A percentile compares a stretch with the other conserved stretches of the same genome.
These are phyloP conservation scores for roundworm (Caenorhabditis elegans) DNA, from an alignment of 1,140 invertebrate genomes.

Conservation along the genomic window DNA sequence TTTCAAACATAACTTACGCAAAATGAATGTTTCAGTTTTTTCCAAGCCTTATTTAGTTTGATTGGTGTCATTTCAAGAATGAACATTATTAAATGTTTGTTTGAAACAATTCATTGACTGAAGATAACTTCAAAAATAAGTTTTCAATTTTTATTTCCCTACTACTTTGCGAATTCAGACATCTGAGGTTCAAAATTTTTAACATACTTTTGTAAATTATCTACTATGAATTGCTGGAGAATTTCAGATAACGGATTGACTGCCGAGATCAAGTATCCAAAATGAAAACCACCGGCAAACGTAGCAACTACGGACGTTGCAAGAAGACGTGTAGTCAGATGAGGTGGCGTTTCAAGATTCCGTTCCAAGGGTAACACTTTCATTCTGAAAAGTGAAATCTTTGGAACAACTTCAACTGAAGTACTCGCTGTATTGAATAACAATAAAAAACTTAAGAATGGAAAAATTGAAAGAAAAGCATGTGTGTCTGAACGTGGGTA, in stretches of 20 bases:
- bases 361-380: neutral
- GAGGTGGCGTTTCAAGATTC: neutral
- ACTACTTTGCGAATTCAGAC: too few relatives aligned
- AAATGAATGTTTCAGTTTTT: too few relatives aligned
- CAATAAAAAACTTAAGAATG: neutral
- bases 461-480: neutral
- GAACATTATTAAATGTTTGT: too few relatives aligned
- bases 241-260: constrained; percentile 46
- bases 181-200: too few relatives aligned
- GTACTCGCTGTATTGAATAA: too few relatives aligned
- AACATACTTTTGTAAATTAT: constrained; percentile 19
- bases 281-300: constrained; percentile 41
- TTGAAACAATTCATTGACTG: too few relatives aligned
- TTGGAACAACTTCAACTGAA: too few relatives aligned
- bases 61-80: too few relatives aligned
- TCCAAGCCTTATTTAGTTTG: too few relatives aligned
- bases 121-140: too few relatives aligned
- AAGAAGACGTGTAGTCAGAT: neutral
- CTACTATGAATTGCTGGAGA: constrained; percentile 41
- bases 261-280: constrained; percentile 50
- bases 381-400: neutral
- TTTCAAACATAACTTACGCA: too few relatives aligned
- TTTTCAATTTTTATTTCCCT: too few relatives aligned
- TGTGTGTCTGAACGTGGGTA: constrained; percentile 7
- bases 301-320: neutral